Conservation (phyloP, 2,797 vertebrate species). For the Gambusia yucatana region DNA sequence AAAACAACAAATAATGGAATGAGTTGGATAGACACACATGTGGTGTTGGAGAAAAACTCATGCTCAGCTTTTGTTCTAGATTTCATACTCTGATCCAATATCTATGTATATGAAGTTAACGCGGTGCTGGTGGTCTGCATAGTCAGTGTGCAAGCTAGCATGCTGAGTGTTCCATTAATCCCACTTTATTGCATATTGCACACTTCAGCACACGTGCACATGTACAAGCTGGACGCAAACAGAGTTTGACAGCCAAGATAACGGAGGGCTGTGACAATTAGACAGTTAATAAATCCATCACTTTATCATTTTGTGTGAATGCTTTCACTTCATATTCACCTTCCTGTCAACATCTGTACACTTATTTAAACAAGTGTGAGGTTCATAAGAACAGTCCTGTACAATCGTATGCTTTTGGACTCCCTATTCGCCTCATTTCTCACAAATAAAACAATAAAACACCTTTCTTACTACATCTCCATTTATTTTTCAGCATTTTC, state of each 20-base stretch:
- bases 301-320: conserved; percentile 57
- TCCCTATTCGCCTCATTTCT: conserved; percentile 34
- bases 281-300: conserved; percentile 78
- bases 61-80: conserved; percentile 13
- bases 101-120: conserved; percentile 36
- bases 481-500: conserved; percentile 8
- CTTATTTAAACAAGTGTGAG: conserved; percentile 10
- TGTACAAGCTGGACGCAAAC: conserved; percentile 29
- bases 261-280: conserved; percentile 62
- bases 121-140: conserved; percentile 72
- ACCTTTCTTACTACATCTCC: conserved; percentile 23
- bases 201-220: conserved; percentile 26
- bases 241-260: conserved; percentile 60
- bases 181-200: conserved; percentile 45
- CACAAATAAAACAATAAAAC: conserved; percentile 5
- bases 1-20: conserved; percentile 20
- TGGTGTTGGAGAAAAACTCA: conserved; percentile 28
- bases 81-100: conserved; percentile 51
- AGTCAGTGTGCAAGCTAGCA: conserved; percentile 14
- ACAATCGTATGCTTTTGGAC: conserved; percentile 34
- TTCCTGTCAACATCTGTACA: conserved; percentile 31
- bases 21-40: conserved; percentile 44
- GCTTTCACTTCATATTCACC: conserved; percentile 37
- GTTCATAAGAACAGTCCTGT: conserved; percentile 26
- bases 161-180: conserved; percentile 74